Conservation (phyloP, 2,797 vertebrate genomes). For the Neosilurus mollespiculum region DNA sequence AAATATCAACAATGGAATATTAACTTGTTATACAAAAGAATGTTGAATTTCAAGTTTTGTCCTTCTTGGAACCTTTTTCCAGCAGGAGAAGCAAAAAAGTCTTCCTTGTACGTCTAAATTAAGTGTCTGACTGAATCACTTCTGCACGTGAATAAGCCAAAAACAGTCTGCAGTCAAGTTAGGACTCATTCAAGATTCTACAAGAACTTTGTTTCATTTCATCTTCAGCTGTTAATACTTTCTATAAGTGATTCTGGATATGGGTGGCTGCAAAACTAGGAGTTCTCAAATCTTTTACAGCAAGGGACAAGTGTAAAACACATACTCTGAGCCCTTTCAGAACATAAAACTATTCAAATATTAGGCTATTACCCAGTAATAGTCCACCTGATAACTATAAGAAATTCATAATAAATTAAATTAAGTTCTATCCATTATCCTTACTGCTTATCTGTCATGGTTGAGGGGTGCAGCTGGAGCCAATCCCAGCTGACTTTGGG, state of each 20-base stretch:
- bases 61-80: neutral
- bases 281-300: neutral
- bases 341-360: neutral
- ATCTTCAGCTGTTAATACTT: neutral
- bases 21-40: neutral
- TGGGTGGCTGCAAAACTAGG: neutral
- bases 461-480: no score
- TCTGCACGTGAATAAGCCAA: neutral
- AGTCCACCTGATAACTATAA: neutral
- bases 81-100: neutral
- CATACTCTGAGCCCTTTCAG: neutral
- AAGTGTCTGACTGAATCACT: neutral
- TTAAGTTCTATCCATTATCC: no score
- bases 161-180: neutral
- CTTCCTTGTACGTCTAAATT: neutral
- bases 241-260: neutral
- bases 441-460: no score
- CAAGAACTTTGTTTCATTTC: neutral
- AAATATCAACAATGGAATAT: neutral
- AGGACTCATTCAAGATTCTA: neutral
- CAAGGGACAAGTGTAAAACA: neutral
- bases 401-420: neutral
- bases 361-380: neutral
- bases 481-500: no score
- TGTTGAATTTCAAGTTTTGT: neutral